phyloP scores from a whole-genome alignment of 2,888 invertebrate genomes.

The Lumbricus terrestris region DNA sequence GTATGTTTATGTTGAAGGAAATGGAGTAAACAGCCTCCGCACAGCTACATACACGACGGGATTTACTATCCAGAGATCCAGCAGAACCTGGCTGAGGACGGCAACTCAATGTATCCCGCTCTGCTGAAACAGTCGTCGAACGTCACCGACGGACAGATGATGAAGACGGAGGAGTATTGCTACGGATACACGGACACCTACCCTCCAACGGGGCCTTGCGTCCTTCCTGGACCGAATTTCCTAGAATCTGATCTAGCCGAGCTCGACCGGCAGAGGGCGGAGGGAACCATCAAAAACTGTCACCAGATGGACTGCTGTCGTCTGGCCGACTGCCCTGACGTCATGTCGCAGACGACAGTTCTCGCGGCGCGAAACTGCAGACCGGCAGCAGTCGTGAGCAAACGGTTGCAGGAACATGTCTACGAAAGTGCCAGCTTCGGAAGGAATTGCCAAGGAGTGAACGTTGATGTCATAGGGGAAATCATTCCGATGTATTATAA shows the following conservation, averaged over 20 bases:
- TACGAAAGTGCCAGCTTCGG: constrained; percentile 17
- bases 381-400: not conserved
- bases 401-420: not conserved
- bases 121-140: constrained; percentile 17
- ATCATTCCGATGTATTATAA: constrained; percentile 14
- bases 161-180: not conserved
- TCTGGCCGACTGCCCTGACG: constrained; percentile 6
- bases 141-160: not conserved
- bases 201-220: not conserved
- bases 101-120: constrained; percentile 7
- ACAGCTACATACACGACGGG: not conserved
- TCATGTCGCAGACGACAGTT: constrained; percentile 8
- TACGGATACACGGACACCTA: constrained; percentile 8
- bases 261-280: not conserved
- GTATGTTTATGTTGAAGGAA: not conserved
- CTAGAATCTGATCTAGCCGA: not conserved
- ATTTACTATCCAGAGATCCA: constrained; percentile 15
- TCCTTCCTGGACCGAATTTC: not conserved
- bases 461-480: constrained; percentile 4
- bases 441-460: not conserved
- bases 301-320: constrained; percentile 15
- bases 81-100: not conserved
- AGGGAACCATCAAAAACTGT: constrained; percentile 7
- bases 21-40: not conserved
- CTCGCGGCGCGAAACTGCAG: not conserved